phyloP scores from a whole-genome alignment of 2,888 invertebrate genomes.

The Leptura quadrifasciata region DNA sequence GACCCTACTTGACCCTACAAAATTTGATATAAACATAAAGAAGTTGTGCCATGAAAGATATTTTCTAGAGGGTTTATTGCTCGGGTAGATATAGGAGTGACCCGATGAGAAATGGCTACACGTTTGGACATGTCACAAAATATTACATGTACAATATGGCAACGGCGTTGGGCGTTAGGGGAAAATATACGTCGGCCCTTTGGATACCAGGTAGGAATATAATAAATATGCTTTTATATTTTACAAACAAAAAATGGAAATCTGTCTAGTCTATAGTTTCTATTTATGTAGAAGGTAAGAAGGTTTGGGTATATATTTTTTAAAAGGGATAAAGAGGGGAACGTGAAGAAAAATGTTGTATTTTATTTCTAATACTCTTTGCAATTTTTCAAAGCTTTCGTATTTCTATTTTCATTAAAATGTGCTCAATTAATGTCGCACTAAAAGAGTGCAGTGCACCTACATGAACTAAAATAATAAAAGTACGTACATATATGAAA shows the following conservation, averaged over 20 bases:
- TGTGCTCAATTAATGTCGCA: neutral
- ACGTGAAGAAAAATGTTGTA: conserved; percentile 27
- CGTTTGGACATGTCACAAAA: conserved; percentile 67
- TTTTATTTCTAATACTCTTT: conserved; percentile 14
- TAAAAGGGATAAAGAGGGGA: conserved; percentile 33
- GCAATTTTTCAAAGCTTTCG: neutral
- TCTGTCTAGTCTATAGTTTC: conserved; percentile 40
- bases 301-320: conserved; percentile 29
- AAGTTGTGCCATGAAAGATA: conserved; percentile 56
- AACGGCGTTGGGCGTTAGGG: conserved; percentile 55
- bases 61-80: conserved; percentile 59
- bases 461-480: too few species aligned
- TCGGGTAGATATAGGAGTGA: conserved; percentile 63
- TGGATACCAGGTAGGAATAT: conserved; percentile 51
- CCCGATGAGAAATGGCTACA: conserved; percentile 66
- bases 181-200: conserved; percentile 45
- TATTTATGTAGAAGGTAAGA: conserved; percentile 31
- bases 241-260: conserved; percentile 50
- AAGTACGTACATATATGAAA: too few species aligned
- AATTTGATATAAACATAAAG: conserved; percentile 54
- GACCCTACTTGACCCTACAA: conserved; percentile 49
- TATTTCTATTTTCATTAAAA: neutral
- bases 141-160: conserved; percentile 67
- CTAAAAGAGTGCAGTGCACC: too few species aligned
- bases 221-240: conserved; percentile 53